A percentile compares a stretch with the other conserved stretches of the same genome.
Evolutionary conservation across 2,797 vertebrate species (phyloP).

Genomic region (Pristis pectinata): DNA sequence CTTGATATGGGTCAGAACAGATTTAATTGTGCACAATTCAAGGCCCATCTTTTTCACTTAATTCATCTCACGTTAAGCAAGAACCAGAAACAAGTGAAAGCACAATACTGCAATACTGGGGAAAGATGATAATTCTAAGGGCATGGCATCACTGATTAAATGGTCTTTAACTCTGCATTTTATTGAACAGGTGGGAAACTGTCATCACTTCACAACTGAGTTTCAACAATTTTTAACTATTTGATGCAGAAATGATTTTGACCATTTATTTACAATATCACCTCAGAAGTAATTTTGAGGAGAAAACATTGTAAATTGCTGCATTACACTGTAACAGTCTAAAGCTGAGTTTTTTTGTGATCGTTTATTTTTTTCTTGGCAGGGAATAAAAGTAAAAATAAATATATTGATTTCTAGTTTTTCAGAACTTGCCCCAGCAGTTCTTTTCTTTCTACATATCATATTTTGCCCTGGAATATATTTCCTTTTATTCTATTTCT

Average conservation of each 20-base stretch:
- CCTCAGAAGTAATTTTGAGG: background rate
- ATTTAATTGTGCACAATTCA: background rate
- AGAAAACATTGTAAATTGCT: background rate
- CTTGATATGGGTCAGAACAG: background rate
- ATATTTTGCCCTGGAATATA: background rate
- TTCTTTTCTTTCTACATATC: too few relatives aligned
- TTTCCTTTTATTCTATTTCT: background rate
- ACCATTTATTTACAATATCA: background rate
- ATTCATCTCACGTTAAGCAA: background rate
- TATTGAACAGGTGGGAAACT: background rate
- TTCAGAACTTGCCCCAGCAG: background rate
- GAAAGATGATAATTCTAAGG: background rate
- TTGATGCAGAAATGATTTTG: background rate
- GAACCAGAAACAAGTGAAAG: background rate
- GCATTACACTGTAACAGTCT: background rate
- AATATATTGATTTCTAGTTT: background rate
- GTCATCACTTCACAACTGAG: background rate
- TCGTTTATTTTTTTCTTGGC: background rate
- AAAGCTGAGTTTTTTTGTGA: background rate
- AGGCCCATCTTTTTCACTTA: background rate
- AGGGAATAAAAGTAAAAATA: background rate
- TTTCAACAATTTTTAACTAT: background rate
- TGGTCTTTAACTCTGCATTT: background rate
- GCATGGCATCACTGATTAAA: background rate
- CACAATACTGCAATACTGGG: background rate